A percentile compares a stretch with the other conserved stretches of the same genome.
These are phyloP conservation scores for Acleris cristana DNA, from an alignment of 2,888 invertebrate genomes.

Conservation along the genomic window DNA sequence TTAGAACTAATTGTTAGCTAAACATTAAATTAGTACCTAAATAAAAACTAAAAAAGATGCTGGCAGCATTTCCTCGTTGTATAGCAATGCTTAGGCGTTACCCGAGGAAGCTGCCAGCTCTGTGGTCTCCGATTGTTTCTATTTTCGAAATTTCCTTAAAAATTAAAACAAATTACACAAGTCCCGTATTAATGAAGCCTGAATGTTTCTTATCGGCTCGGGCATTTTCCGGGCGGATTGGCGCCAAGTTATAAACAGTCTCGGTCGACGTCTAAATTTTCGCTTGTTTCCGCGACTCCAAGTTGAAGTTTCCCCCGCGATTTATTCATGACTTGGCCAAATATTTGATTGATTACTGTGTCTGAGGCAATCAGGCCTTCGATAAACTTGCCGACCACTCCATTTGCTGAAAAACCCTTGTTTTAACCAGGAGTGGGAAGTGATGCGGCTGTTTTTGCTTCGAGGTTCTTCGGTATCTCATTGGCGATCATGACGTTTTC, in stretches of 20 bases:
- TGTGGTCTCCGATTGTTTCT: no score
- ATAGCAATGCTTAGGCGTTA: no score
- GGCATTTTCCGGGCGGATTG: constrained; percentile 15
- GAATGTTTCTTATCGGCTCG: constrained; percentile 24
- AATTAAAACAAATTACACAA: no score
- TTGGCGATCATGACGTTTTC: no score
- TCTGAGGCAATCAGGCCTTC: constrained; percentile 70
- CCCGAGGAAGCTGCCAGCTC: no score
- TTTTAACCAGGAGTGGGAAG: constrained; percentile 63
- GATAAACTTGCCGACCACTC: constrained; percentile 77
- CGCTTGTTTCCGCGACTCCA: constrained; percentile 41
- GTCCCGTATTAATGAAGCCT: constrained; percentile 22
- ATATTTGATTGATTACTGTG: constrained; percentile 80
- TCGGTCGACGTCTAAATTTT: constrained; percentile 22
- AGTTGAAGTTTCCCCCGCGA: constrained; percentile 52
- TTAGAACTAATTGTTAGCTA: no score
- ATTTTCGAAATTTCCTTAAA: no score
- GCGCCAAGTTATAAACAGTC: constrained; percentile 21
- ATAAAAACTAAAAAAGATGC: no score
- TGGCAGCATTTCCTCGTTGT: no score
- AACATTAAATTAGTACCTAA: no score
- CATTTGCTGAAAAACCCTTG: constrained; percentile 72
- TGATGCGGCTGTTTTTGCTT: constrained; percentile 65
- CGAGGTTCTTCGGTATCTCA: constrained; percentile 36
- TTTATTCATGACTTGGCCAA: constrained; percentile 37